Conservation (phyloP, 2,113 vertebrate species). For the Zosterops lateralis region DNA sequence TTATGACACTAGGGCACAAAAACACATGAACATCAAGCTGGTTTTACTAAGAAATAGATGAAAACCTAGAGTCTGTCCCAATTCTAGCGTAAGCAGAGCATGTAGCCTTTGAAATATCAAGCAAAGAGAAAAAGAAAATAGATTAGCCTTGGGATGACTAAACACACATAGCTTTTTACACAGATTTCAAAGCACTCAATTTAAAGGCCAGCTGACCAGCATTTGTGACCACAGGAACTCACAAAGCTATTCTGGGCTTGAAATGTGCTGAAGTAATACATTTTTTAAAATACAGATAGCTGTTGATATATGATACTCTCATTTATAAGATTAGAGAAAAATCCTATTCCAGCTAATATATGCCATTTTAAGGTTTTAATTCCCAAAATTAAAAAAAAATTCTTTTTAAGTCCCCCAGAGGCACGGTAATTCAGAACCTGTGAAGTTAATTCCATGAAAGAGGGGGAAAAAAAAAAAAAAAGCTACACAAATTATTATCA, state of each 20-base stretch:
- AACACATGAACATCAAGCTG: not conserved
- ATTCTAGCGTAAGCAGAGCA: not conserved
- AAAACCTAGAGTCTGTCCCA: not conserved
- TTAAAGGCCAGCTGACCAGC: not conserved
- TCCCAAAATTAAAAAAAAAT: not conserved
- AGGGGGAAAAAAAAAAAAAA: accelerated
- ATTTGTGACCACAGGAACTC: not conserved
- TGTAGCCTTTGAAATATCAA: not conserved
- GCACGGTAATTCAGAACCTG: not conserved
- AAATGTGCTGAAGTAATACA: not conserved
- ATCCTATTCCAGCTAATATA: not conserved
- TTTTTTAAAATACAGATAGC: not conserved
- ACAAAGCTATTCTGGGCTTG: not conserved
- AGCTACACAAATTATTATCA: not conserved
- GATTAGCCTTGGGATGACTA: not conserved
- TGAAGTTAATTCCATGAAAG: not conserved
- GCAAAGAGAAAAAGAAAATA: not conserved
- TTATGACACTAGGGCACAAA: not conserved
- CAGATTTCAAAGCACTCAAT: not conserved
- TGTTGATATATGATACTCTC: not conserved
- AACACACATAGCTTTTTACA: not conserved
- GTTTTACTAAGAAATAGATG: not conserved
- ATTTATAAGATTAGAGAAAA: not conserved
- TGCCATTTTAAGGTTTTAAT: not conserved
- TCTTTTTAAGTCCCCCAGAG: not conserved